phyloP scores from a whole-genome alignment of 2,888 invertebrate genomes.

The Marasmarcha lunaedactyla region DNA sequence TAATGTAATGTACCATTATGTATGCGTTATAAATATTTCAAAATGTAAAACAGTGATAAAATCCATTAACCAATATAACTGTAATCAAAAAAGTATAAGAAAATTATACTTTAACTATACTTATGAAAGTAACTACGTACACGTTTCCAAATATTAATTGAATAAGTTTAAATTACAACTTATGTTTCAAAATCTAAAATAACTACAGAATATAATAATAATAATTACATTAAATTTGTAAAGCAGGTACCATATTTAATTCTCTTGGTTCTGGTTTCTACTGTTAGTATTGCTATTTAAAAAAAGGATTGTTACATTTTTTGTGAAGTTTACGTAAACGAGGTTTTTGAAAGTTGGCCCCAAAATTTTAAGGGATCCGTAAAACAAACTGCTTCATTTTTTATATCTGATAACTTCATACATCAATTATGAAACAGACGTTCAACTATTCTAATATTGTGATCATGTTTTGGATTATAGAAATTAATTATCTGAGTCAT shows the following conservation, averaged over 20 bases:
- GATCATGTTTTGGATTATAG: too few species aligned
- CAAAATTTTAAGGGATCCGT: slow-evolving; percentile 55
- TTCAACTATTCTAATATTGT: too few species aligned
- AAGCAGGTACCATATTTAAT: slow-evolving; percentile 54
- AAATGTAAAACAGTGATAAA: slow-evolving; percentile 72
- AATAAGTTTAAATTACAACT: slow-evolving; percentile 22
- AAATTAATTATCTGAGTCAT: too few species aligned
- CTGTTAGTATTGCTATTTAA: slow-evolving; percentile 16
- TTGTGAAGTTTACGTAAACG: background rate
- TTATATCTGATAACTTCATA: too few species aligned
- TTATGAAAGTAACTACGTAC: slow-evolving; percentile 10
- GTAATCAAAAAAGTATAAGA: slow-evolving; percentile 46
- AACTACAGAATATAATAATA: slow-evolving; percentile 13
- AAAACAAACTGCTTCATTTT: slow-evolving; percentile 19
- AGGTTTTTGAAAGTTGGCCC: slow-evolving; percentile 46
- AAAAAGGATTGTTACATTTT: slow-evolving; percentile 8
- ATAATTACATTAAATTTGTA: slow-evolving; percentile 30
- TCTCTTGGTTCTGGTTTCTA: slow-evolving; percentile 27
- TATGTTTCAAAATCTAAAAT: slow-evolving; percentile 22
- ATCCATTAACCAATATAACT: slow-evolving; percentile 67
- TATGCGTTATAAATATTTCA: slow-evolving; percentile 71
- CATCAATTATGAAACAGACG: too few species aligned
- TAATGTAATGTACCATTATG: slow-evolving; percentile 68
- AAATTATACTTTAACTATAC: slow-evolving; percentile 46
- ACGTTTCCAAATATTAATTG: slow-evolving; percentile 1